Evolutionary conservation across 37 sponge, comb jelly and placozoan species (phyloP).

Genomic region (Eunapius fragilis): DNA sequence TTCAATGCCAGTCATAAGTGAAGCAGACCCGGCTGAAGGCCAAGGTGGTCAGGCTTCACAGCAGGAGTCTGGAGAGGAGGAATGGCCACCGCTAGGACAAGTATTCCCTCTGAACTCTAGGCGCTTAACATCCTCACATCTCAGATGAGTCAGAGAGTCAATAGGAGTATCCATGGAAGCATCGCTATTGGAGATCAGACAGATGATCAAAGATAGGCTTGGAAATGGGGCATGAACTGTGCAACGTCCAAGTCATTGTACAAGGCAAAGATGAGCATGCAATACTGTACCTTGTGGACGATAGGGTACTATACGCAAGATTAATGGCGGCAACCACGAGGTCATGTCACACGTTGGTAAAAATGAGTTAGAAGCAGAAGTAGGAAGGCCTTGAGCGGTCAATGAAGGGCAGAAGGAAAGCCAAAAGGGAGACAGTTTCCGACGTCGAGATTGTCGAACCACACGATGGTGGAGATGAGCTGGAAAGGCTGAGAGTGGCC

Average conservation of each 20-base stretch:
- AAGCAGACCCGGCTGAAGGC: no score
- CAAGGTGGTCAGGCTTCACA: no score
- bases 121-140: background rate
- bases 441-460: no score
- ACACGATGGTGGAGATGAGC: no score
- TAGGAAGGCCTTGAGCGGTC: background rate
- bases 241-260: background rate
- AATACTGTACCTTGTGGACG: slow-evolving; percentile 7
- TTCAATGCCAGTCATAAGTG: no score
- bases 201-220: slow-evolving; percentile 3
- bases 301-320: slow-evolving; percentile 1
- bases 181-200: background rate
- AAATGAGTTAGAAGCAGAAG: background rate
- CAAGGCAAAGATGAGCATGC: background rate
- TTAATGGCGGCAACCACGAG: background rate
- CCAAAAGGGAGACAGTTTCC: no score
- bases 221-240: slow-evolving; percentile 21
- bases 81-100: no score
- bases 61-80: no score
- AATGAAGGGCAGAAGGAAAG: background rate
- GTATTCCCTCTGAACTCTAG: slow-evolving; percentile 9
- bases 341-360: background rate
- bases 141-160: background rate
- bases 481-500: no score
- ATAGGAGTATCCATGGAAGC: slow-evolving; percentile 14